These are phyloP conservation scores for Mythimna ferrago DNA, from an alignment of 2,888 invertebrate genomes.

Conservation along the genomic window DNA sequence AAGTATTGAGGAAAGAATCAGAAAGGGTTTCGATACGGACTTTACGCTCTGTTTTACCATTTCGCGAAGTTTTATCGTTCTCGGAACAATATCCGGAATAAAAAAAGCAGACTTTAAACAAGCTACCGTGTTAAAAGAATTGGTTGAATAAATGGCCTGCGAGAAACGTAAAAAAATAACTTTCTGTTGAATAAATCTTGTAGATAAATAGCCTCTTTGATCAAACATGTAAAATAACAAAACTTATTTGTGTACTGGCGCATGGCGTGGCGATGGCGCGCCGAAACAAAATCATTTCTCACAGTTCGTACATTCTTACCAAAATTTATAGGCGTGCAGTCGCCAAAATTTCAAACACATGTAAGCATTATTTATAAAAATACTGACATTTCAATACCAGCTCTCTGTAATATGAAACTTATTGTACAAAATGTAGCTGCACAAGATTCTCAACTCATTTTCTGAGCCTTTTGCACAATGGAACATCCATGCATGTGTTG, in stretches of 20 bases:
- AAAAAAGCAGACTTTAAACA: constrained; percentile 22
- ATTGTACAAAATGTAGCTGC: constrained; percentile 36
- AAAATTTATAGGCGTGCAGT: constrained; percentile 47
- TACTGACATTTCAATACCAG: constrained; percentile 33
- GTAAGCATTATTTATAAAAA: constrained; percentile 44
- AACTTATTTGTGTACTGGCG: constrained; percentile 38
- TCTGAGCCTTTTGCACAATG: constrained; percentile 68
- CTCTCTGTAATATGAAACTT: constrained; percentile 44
- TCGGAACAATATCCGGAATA: constrained; percentile 16
- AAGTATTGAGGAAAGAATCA: constrained; percentile 36
- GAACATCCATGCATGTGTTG: constrained; percentile 67
- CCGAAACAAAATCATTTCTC: constrained; percentile 46
- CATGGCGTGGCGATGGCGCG: constrained; percentile 2
- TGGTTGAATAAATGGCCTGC: constrained; percentile 4
- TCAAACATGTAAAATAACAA: constrained; percentile 29
- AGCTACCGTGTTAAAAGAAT: constrained; percentile 21
- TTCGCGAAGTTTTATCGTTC: constrained; percentile 13
- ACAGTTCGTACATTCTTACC: constrained; percentile 41
- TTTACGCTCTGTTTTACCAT: constrained; percentile 32
- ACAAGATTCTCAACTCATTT: constrained; percentile 57
- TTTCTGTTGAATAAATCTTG: constrained; percentile 26
- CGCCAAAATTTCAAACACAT: constrained; percentile 52
- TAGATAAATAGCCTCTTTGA: constrained; percentile 35
- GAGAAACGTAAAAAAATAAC: constrained; percentile 16
- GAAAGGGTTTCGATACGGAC: constrained; percentile 23